Conservation (phyloP, 2,888 invertebrate species). For the Ichneumoninae sp. region DNA sequence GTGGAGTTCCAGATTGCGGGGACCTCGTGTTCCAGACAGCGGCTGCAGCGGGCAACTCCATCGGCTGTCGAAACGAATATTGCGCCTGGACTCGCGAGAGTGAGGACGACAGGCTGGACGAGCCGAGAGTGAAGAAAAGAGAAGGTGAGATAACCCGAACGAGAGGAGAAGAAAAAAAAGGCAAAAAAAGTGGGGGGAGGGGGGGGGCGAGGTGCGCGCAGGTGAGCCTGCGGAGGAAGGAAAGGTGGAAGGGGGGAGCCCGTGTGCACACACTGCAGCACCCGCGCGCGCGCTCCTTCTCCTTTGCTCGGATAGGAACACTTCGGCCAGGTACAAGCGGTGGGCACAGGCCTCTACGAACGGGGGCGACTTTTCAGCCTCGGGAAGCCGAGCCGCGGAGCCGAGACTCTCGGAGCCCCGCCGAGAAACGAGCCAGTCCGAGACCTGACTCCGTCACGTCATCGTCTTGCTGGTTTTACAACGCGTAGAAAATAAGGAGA, state of each 20-base stretch:
- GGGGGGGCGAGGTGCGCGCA: conserved; percentile 51
- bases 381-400: conserved; percentile 42
- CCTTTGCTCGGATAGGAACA: conserved; percentile 58
- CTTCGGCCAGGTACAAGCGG: conserved; percentile 34
- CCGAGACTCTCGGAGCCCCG: conserved; percentile 48
- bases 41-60: neutral
- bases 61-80: conserved; percentile 39
- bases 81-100: conserved; percentile 3
- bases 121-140: conserved; percentile 15
- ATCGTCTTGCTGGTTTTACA: conserved; percentile 60
- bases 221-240: conserved; percentile 51
- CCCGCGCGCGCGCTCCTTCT: conserved; percentile 56
- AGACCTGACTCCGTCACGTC: conserved; percentile 70
- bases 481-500: conserved; percentile 36
- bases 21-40: neutral
- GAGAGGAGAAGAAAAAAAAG: conserved; percentile 20
- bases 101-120: neutral
- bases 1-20: too few relatives aligned
- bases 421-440: conserved; percentile 67
- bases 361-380: conserved; percentile 66
- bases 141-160: conserved; percentile 29
- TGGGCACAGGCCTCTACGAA: conserved; percentile 47
- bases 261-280: conserved; percentile 34
- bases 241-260: conserved; percentile 54
- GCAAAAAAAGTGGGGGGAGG: conserved; percentile 18